A percentile compares a stretch with the other conserved stretches of the same genome.
Conservation (phyloP, 2,888 invertebrate species). For the Lobophora halterata region DNA sequence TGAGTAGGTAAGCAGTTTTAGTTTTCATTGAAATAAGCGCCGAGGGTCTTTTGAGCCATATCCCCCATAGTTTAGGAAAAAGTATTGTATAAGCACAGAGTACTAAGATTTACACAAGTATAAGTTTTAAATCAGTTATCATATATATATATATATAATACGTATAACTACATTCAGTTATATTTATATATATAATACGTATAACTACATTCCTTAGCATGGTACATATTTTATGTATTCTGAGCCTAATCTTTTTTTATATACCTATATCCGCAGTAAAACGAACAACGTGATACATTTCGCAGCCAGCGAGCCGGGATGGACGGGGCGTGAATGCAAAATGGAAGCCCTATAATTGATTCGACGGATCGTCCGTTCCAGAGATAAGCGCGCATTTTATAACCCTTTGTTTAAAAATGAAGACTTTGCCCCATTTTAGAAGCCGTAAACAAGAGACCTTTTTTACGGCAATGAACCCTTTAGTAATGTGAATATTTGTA, state of each 20-base stretch:
- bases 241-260: not conserved
- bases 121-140: too few species aligned
- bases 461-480: conserved; percentile 53
- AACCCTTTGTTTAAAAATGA: conserved; percentile 54
- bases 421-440: conserved; percentile 39
- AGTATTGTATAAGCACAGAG: too few species aligned
- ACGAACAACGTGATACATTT: conserved; percentile 27
- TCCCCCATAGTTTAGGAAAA: too few species aligned
- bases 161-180: too few species aligned
- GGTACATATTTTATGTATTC: not conserved
- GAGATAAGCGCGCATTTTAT: conserved; percentile 46
- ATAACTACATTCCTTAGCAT: not conserved
- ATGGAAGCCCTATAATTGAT: conserved; percentile 49
- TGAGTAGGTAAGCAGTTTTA: too few species aligned
- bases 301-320: conserved; percentile 34
- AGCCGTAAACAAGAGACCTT: conserved; percentile 49
- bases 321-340: conserved; percentile 26
- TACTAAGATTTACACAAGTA: too few species aligned
- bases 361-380: conserved; percentile 38
- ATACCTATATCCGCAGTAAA: conserved; percentile 27
- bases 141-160: too few species aligned
- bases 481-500: conserved; percentile 49
- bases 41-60: too few species aligned
- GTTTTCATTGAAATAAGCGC: too few species aligned
- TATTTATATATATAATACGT: too few species aligned